Evolutionary conservation across 2,888 invertebrate species (phyloP).

Genomic region (Lagria hirta): DNA sequence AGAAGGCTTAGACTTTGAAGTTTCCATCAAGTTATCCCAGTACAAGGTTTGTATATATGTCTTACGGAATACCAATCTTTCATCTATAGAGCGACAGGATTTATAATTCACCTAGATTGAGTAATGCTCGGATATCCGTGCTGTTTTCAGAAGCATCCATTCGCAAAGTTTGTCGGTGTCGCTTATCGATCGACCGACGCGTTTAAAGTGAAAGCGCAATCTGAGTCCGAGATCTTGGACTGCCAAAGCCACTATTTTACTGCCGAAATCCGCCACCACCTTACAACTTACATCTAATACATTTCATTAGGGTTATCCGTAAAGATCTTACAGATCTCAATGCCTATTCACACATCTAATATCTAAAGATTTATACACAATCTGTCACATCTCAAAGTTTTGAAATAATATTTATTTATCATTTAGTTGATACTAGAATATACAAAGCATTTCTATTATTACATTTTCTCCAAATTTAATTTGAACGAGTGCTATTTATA

Average conservation of each 20-base stretch:
- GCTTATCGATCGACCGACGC: constrained; percentile 40
- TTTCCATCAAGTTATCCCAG: constrained; percentile 68
- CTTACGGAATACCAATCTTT: constrained; percentile 34
- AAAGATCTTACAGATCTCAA: constrained; percentile 24
- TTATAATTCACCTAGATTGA: constrained; percentile 42
- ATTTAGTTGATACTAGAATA: too few species aligned
- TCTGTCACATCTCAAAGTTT: constrained; percentile 10
- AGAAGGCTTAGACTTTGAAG: constrained; percentile 68
- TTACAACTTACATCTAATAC: constrained; percentile 29
- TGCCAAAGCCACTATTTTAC: constrained; percentile 34
- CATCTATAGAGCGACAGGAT: constrained; percentile 37
- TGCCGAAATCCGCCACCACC: constrained; percentile 25
- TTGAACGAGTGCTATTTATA: too few species aligned
- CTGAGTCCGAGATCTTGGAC: constrained; percentile 37
- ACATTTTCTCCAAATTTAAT: too few species aligned
- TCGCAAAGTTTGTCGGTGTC: constrained; percentile 39
- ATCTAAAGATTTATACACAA: constrained; percentile 19
- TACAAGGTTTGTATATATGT: constrained; percentile 58
- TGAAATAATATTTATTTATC: too few species aligned
- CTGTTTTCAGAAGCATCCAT: constrained; percentile 37
- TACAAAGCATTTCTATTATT: too few species aligned
- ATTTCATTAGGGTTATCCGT: constrained; percentile 27
- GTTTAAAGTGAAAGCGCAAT: constrained; percentile 38
- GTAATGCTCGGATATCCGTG: constrained; percentile 37
- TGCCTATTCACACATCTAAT: constrained; percentile 23